A percentile compares a stretch with the other conserved stretches of the same genome.
phyloP scores from a whole-genome alignment of 2,797 vertebrate genomes.

The Cetoscarus ocellatus region DNA sequence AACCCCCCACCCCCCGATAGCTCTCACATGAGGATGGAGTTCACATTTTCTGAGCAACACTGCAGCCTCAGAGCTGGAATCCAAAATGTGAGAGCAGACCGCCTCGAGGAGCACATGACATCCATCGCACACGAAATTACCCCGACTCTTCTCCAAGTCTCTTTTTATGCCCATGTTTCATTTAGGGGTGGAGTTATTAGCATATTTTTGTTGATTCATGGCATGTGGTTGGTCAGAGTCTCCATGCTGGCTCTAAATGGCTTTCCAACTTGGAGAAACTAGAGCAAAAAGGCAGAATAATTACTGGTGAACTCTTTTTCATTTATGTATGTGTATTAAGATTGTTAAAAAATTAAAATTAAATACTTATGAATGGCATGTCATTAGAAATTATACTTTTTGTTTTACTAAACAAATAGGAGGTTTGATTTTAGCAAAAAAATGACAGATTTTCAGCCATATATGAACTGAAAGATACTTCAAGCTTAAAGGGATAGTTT shows the following conservation, averaged over 20 bases:
- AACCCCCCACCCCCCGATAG: slow-evolving; percentile 25
- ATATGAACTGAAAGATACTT: no score
- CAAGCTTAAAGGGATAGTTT: no score
- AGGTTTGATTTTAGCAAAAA: no score
- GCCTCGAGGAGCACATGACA: slow-evolving; percentile 22
- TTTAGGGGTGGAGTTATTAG: slow-evolving; percentile 11
- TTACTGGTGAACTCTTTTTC: background rate
- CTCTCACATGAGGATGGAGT: slow-evolving; percentile 32
- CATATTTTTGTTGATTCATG: slow-evolving; percentile 9
- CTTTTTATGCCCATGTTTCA: slow-evolving; percentile 21
- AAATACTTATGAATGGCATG: no score
- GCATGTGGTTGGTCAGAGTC: slow-evolving; percentile 3
- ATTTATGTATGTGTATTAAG: background rate
- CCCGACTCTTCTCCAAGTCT: slow-evolving; percentile 8
- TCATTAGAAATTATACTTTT: no score
- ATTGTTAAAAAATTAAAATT: no score
- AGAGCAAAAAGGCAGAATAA: background rate
- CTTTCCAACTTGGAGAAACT: background rate
- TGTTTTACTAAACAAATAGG: no score
- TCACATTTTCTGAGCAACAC: slow-evolving; percentile 27
- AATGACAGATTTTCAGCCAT: no score
- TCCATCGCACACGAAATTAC: slow-evolving; percentile 10
- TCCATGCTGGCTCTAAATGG: background rate
- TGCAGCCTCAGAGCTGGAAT: slow-evolving; percentile 31
- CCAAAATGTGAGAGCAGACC: slow-evolving; percentile 21